These are phyloP conservation scores for Microcebus ravelobensis DNA, from an alignment of 2,113 vertebrate species.

Conservation along the genomic window DNA sequence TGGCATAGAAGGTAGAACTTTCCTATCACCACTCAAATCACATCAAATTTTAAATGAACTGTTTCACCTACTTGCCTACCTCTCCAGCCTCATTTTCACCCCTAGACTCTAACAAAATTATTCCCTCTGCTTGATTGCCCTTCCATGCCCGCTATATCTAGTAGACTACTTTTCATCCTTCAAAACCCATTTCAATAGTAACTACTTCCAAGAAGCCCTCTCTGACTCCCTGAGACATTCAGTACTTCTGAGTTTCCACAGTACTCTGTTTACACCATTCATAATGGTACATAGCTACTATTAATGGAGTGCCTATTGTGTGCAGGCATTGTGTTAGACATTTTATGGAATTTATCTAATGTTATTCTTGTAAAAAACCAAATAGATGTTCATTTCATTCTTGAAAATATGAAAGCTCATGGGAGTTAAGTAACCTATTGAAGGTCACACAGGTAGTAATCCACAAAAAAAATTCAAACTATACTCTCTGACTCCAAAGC, in stretches of 20 bases:
- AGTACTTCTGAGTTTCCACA: neutral
- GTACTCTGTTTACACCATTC: neutral
- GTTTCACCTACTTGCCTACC: neutral
- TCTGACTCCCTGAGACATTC: neutral
- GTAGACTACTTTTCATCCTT: neutral
- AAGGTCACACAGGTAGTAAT: constrained; percentile 21
- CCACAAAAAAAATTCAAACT: constrained; percentile 39
- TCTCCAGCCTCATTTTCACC: neutral
- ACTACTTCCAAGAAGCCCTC: neutral
- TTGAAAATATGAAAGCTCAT: neutral
- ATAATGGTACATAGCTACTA: neutral
- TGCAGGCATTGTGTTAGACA: neutral
- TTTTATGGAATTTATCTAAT: neutral
- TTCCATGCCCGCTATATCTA: neutral
- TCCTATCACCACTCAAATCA: neutral
- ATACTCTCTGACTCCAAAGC: neutral
- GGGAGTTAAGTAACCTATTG: neutral
- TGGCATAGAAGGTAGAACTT: neutral
- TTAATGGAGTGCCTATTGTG: neutral
- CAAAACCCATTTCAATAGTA: neutral
- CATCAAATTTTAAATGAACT: neutral
- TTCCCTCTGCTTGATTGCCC: neutral
- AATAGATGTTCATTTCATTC: neutral
- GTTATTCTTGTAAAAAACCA: neutral
- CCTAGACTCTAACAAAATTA: neutral